Evolutionary conservation across 2,888 invertebrate genomes (phyloP).

Genomic region (Aethes cnicana): DNA sequence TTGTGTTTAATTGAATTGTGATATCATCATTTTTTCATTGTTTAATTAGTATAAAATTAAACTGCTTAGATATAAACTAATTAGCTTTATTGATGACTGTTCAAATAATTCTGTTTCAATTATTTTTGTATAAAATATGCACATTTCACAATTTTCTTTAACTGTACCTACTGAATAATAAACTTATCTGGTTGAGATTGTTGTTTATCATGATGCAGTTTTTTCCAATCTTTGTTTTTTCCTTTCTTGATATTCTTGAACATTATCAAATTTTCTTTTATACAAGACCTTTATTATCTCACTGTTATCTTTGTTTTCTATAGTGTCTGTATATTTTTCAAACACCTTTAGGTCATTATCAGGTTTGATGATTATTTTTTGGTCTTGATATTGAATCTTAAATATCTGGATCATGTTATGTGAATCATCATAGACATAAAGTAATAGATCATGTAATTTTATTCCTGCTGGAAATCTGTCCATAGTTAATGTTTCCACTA

Average conservation of each 20-base stretch:
- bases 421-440: constrained; percentile 62
- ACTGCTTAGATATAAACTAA: constrained; percentile 59
- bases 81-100: constrained; percentile 60
- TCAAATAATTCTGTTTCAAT: constrained; percentile 67
- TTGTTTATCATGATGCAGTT: constrained; percentile 42
- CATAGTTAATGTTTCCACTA: constrained; percentile 59
- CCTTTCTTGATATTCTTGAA: constrained; percentile 89
- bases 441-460: constrained; percentile 52
- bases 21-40: constrained; percentile 69
- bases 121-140: constrained; percentile 77
- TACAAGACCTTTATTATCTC: constrained; percentile 83
- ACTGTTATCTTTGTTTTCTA: constrained; percentile 41
- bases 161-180: constrained; percentile 72
- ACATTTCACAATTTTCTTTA: constrained; percentile 68
- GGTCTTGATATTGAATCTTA: constrained; percentile 47
- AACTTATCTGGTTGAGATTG: constrained; percentile 65
- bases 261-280: constrained; percentile 90
- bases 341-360: constrained; percentile 52
- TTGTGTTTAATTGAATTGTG: constrained; percentile 78
- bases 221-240: constrained; percentile 87
- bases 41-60: constrained; percentile 57
- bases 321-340: constrained; percentile 37
- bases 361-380: constrained; percentile 42
- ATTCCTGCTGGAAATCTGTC: constrained; percentile 70
- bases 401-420: constrained; percentile 59